Evolutionary conservation across 2,113 vertebrate genomes (phyloP).

Genomic region (Hucho hucho): DNA sequence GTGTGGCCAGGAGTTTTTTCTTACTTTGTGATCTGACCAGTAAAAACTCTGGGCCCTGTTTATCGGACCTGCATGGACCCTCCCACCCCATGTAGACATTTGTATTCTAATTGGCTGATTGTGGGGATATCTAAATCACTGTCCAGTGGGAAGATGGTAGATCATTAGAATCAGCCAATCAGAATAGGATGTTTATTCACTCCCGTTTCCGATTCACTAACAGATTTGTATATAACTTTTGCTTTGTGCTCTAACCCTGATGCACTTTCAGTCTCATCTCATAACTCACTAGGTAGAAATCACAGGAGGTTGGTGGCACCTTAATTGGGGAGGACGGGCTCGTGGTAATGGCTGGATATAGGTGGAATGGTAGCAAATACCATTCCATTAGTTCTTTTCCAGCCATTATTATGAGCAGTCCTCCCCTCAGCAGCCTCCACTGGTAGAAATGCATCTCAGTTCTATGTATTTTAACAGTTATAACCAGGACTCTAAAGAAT

Average conservation of each 20-base stretch:
- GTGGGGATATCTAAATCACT: constrained; percentile 58
- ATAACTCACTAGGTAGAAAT: not conserved
- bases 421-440: not conserved
- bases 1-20: not conserved
- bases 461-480: no score
- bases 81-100: constrained; percentile 25
- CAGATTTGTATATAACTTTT: constrained; percentile 29
- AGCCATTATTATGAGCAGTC: no score
- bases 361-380: no score
- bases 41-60: constrained; percentile 8
- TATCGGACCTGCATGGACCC: constrained; percentile 13
- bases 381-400: no score
- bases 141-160: constrained; percentile 39
- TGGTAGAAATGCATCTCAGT: not conserved
- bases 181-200: constrained; percentile 61
- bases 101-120: constrained; percentile 81
- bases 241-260: not conserved
- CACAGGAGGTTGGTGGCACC: no score
- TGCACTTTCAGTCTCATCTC: not conserved
- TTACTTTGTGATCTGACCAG: not conserved
- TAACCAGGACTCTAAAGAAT: no score
- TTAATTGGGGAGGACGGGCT: no score
- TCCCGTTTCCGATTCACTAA: constrained; percentile 30
- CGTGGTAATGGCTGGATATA: no score
- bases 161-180: constrained; percentile 68